A percentile compares a stretch with the other conserved stretches of the same genome.
These are phyloP conservation scores for Acrocephalus arundinaceus DNA, from an alignment of 2,113 vertebrate species.

Conservation along the genomic window DNA sequence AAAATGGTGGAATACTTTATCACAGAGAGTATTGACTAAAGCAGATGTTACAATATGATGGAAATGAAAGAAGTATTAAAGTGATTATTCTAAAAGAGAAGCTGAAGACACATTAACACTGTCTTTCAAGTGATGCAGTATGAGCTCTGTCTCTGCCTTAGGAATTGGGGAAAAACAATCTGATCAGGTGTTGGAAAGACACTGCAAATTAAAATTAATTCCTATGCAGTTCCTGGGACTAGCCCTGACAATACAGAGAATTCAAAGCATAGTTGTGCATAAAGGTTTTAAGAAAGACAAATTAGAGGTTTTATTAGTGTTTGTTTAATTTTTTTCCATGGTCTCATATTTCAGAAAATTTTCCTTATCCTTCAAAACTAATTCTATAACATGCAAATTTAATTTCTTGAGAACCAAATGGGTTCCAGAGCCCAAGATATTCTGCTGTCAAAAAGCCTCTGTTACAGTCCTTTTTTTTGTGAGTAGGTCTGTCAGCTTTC, in stretches of 20 bases:
- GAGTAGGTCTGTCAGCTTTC: neutral
- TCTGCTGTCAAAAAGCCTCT: neutral
- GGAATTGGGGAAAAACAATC: neutral
- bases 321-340: neutral
- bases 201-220: neutral
- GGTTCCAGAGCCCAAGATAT: neutral
- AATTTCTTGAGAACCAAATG: neutral
- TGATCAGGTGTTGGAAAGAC: neutral
- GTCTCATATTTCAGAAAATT: neutral
- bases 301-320: neutral
- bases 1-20: neutral
- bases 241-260: neutral
- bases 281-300: neutral
- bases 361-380: neutral
- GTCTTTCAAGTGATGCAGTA: neutral
- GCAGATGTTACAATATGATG: slow-evolving; percentile 6
- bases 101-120: neutral
- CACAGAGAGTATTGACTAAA: neutral
- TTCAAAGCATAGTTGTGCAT: neutral
- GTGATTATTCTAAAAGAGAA: neutral
- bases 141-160: neutral
- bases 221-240: neutral
- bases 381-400: neutral
- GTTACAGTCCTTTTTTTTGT: neutral
- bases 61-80: neutral